Conservation (phyloP, 2,797 vertebrate genomes). For the Ispidina lecontei region DNA sequence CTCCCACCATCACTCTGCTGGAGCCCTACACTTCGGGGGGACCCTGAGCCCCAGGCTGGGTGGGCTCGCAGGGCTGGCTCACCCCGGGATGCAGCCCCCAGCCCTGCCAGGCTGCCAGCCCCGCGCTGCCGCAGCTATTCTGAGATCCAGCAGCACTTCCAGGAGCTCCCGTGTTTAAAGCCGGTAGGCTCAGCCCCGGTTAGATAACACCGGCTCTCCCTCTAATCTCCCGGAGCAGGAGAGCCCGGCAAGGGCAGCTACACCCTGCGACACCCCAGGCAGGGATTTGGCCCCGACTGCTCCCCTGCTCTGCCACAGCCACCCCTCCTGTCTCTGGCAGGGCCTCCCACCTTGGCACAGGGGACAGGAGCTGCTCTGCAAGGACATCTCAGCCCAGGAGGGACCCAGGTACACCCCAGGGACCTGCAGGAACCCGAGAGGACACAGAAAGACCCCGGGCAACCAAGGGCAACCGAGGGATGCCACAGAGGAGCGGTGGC, state of each 20-base stretch:
- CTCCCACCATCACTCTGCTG: rapidly evolving
- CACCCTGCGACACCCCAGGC: neutral
- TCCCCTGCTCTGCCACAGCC: neutral
- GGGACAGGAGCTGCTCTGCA: neutral
- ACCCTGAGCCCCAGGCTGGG: neutral
- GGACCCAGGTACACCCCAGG: neutral
- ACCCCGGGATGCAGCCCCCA: rapidly evolving
- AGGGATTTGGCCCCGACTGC: neutral
- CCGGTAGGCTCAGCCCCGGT: neutral
- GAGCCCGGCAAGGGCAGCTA: neutral
- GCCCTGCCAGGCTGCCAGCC: neutral
- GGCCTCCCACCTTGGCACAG: neutral
- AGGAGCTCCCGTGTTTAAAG: neutral
- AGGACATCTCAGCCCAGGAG: neutral
- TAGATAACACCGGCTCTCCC: neutral
- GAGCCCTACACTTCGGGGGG: rapidly evolving
- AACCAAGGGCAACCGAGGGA: neutral
- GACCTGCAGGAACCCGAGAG: neutral
- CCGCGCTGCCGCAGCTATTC: neutral
- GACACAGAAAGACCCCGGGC: no score
- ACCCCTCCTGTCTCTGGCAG: neutral
- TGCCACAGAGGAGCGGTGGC: rapidly evolving
- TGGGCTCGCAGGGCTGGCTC: neutral
- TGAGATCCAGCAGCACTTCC: neutral
- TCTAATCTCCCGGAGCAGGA: neutral